Percentiles rank a stretch among this genome's conserved stretches.
Conservation (phyloP, 2,113 vertebrate genomes). For the Pseudorasbora parva region DNA sequence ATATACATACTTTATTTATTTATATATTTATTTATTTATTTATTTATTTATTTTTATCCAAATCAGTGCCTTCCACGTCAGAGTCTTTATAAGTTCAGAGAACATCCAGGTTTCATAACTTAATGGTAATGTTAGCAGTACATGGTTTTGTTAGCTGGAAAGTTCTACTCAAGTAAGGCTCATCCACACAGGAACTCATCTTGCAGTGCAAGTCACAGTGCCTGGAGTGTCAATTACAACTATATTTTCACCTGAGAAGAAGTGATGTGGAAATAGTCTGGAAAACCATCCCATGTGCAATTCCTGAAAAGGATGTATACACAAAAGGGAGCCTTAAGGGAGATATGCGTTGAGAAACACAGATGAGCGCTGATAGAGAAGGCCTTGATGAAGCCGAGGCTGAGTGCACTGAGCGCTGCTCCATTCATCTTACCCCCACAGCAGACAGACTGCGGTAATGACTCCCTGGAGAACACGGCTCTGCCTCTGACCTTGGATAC, state of each 20-base stretch:
- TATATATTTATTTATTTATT: too few relatives aligned
- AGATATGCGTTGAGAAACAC: slow-evolving; percentile 7
- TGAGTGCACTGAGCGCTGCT: neutral
- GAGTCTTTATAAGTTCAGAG: too few relatives aligned
- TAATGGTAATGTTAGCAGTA: too few relatives aligned
- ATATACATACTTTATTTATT: too few relatives aligned
- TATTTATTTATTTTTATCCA: too few relatives aligned
- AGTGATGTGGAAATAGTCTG: neutral
- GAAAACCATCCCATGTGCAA: neutral
- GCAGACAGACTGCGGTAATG: slow-evolving; percentile 24
- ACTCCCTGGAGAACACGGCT: slow-evolving; percentile 17
- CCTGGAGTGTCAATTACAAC: neutral
- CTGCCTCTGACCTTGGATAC: slow-evolving; percentile 19
- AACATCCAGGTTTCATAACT: too few relatives aligned
- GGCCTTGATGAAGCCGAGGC: neutral
- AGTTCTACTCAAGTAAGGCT: neutral
- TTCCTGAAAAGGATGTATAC: neutral
- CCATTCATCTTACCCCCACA: slow-evolving; percentile 19
- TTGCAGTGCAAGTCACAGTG: neutral
- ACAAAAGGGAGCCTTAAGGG: neutral
- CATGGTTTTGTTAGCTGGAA: too few relatives aligned
- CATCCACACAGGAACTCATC: neutral
- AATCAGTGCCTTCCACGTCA: too few relatives aligned
- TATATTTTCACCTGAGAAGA: neutral
- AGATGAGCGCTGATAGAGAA: slow-evolving; percentile 21